Percentiles rank a stretch among this genome's conserved stretches.
phyloP scores from a whole-genome alignment of 2,113 vertebrate species.

The Tinamus guttatus region DNA sequence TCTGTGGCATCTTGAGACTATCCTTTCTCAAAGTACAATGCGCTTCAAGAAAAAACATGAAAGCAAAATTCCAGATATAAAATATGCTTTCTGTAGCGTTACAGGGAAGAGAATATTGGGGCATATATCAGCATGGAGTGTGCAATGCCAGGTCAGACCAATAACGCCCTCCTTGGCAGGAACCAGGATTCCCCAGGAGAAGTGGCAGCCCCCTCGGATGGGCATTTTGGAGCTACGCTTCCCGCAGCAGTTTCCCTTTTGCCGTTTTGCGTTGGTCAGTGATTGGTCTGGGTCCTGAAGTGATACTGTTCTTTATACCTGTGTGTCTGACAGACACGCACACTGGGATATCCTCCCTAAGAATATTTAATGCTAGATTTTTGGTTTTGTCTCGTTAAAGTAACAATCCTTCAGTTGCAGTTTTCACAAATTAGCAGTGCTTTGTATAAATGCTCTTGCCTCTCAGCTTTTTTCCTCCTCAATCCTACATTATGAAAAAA shows the following conservation, averaged over 20 bases:
- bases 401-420: background rate
- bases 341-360: background rate
- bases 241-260: background rate
- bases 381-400: background rate
- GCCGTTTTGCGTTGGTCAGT: background rate
- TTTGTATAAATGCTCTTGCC: background rate
- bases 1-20: constrained; percentile 36
- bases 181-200: background rate
- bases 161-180: background rate
- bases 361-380: background rate
- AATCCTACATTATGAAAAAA: background rate
- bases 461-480: background rate
- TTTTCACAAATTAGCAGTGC: background rate
- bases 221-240: background rate
- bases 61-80: background rate
- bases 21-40: background rate
- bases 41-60: background rate
- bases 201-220: background rate
- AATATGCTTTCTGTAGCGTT: background rate
- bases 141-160: background rate
- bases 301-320: background rate
- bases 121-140: background rate
- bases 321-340: background rate
- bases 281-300: background rate
- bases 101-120: background rate